Conservation (phyloP, 2,888 invertebrate species). For the Sicus ferrugineus region DNA sequence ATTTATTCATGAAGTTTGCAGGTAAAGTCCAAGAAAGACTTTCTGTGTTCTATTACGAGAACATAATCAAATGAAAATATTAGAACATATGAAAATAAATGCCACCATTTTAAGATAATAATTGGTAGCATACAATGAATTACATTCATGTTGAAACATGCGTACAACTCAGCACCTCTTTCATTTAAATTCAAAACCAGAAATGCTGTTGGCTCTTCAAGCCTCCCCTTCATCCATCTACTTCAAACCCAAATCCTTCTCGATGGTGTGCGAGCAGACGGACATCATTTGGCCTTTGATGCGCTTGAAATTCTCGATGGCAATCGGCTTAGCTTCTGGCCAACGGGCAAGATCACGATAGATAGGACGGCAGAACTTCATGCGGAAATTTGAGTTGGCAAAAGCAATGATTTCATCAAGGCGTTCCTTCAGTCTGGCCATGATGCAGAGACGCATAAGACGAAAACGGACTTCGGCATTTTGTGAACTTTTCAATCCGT, state of each 20-base stretch:
- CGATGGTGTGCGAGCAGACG: constrained; percentile 76
- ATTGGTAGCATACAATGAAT: too few relatives aligned
- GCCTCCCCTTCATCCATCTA: too few relatives aligned
- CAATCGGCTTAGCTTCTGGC: constrained; percentile 73
- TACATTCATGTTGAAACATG: too few relatives aligned
- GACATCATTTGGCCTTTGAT: constrained; percentile 84
- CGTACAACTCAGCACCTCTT: too few relatives aligned
- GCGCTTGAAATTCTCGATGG: constrained; percentile 76
- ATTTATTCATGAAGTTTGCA: too few relatives aligned
- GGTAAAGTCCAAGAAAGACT: too few relatives aligned
- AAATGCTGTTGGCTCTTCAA: too few relatives aligned
- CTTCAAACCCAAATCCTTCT: constrained; percentile 73
- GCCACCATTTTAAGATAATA: too few relatives aligned
- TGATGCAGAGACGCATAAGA: constrained; percentile 82
- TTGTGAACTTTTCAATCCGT: constrained; percentile 71
- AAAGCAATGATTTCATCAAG: constrained; percentile 77
- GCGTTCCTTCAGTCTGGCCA: constrained; percentile 73
- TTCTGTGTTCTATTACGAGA: too few relatives aligned
- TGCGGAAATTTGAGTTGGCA: constrained; percentile 84
- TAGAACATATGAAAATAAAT: too few relatives aligned
- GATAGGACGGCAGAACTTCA: constrained; percentile 90
- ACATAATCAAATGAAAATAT: too few relatives aligned
- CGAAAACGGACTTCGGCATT: constrained; percentile 84
- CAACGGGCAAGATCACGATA: constrained; percentile 85
- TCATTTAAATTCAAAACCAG: too few relatives aligned